Evolutionary conservation across 2,113 vertebrate species (phyloP), one percentile per base, ranked within the genome.

Genomic region (Vombatus ursinus): DNA sequence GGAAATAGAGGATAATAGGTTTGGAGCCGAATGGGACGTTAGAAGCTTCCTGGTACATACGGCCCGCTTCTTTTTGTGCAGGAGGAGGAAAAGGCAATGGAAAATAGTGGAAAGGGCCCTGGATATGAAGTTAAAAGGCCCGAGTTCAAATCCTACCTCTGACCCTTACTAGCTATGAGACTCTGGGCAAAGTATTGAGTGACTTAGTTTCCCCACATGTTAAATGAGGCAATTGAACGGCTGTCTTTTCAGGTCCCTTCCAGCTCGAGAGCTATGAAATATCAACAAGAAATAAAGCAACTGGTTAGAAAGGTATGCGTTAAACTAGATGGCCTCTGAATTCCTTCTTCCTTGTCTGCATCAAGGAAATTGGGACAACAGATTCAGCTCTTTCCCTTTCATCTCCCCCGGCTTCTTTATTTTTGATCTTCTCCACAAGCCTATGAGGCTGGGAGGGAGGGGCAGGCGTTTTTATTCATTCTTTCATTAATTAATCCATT

Each of bases 401-500:
- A 44, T 84, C 19, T 44, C 68, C 68, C 68, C n/a, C 6, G 6
- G 44, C 4, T 68, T 68, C 61, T 16, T 68, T 37, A 37, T 16
- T 68, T 68, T 37, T 68, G 50, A 68, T 4, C 22, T 22, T 25
- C 8, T 7, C 0, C 25, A 2, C 5, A 0, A 5, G 16, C n/a
- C 0, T 0, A 12, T 23, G 3, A 3, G 50, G 3, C 3, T 1
- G 0, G 0, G 89, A 25, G 7, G 37, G n/a, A 3, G 9, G 2
- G 28, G 23, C 9, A 0, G 31, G 11, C 51, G 1, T 68, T 5
- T 1, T 0, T 3, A 14, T 12, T 0, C 1, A 12, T 37, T 23
- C 24, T 0, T 8, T 1, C 0, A 0, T 53, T 19, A 0, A 0
- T 10, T 48, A 1, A 1, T 4, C 0, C 2, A 1, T 23, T 12